phyloP scores from a whole-genome alignment of 2,888 invertebrate genomes.

The Cephalotes varians region DNA sequence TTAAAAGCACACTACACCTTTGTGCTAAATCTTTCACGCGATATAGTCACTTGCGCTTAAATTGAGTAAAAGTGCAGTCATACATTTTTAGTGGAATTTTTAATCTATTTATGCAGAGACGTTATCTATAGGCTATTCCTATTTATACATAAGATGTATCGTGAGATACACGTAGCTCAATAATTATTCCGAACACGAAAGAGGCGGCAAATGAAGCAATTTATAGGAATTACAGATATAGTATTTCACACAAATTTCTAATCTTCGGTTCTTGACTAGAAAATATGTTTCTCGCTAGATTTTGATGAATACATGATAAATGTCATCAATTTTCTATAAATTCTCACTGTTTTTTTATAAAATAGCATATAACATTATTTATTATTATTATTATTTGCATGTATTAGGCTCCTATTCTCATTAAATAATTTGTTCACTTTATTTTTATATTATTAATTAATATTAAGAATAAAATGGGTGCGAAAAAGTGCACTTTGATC shows the following conservation, averaged over 20 bases:
- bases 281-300: not conserved
- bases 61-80: slow-evolving; percentile 23
- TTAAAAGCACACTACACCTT: not conserved
- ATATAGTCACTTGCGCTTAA: not conserved
- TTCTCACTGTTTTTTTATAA: not conserved
- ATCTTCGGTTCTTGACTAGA: not conserved
- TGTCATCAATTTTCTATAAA: not conserved
- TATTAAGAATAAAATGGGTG: not conserved
- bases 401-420: not conserved
- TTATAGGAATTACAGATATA: not conserved
- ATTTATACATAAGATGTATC: slow-evolving; percentile 22
- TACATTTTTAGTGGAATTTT: slow-evolving; percentile 9
- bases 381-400: too few species aligned
- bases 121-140: slow-evolving; percentile 23
- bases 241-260: not conserved
- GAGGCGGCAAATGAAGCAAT: not conserved
- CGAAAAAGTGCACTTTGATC: too few species aligned
- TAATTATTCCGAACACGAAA: slow-evolving; percentile 19
- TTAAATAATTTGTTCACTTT: not conserved
- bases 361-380: too few species aligned
- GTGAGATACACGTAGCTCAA: slow-evolving; percentile 8
- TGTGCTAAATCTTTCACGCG: not conserved
- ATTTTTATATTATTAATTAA: not conserved
- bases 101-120: slow-evolving; percentile 33
- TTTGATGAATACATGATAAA: not conserved